Evolutionary conservation across 37 sponge, comb jelly and placozoan genomes (phyloP).

Genomic region (Axinella damicornis): DNA sequence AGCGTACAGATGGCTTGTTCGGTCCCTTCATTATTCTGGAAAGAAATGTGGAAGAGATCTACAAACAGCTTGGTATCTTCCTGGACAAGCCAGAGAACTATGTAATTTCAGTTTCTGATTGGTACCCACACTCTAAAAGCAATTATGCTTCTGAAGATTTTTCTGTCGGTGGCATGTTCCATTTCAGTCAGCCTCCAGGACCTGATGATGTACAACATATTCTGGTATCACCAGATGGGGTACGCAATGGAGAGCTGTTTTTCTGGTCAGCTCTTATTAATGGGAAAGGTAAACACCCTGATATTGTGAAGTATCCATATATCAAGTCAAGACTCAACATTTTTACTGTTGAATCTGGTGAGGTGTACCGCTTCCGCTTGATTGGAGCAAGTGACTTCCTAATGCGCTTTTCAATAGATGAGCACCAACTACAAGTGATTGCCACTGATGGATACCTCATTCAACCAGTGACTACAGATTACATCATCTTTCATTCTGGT

Average conservation of each 20-base stretch:
- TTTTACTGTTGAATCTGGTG: conserved; percentile 24
- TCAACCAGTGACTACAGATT: conserved; percentile 23
- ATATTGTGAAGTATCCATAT: background rate
- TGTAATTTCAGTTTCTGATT: conserved; percentile 43
- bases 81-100: conserved; percentile 49
- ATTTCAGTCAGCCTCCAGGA: background rate
- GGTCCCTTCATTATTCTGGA: conserved; percentile 60
- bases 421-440: no score
- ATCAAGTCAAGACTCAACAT: background rate
- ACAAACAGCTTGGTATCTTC: background rate
- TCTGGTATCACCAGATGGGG: background rate
- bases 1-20: conserved; percentile 67
- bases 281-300: conserved; percentile 44
- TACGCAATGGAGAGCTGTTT: background rate
- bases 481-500: conserved; percentile 59
- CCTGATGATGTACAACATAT: background rate
- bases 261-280: conserved; percentile 68
- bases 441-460: conserved; percentile 59
- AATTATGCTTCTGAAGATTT: background rate
- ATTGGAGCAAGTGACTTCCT: conserved; percentile 56
- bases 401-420: conserved; percentile 63
- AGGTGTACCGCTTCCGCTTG: conserved; percentile 57
- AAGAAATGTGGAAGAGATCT: background rate
- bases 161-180: background rate
- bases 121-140: no score